A percentile compares a stretch with the other conserved stretches of the same genome.
These are phyloP conservation scores for Oxyura jamaicensis DNA, from an alignment of 2,113 vertebrate species.

Conservation along the genomic window DNA sequence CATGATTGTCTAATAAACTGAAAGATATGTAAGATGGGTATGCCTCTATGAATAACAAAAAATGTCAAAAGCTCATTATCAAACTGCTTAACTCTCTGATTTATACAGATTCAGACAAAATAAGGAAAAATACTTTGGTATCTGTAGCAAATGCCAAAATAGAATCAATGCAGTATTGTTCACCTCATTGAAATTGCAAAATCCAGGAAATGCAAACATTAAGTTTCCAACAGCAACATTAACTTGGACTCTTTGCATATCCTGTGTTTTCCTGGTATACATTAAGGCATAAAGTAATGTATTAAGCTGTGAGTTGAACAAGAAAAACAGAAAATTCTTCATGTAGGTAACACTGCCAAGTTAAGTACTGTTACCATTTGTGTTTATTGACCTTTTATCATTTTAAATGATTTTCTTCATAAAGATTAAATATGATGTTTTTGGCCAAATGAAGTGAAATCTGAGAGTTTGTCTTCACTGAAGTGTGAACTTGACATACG, in stretches of 20 bases:
- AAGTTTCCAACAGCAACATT: constrained; percentile 68
- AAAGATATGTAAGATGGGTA: not conserved
- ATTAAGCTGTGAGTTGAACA: constrained; percentile 48
- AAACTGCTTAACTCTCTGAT: constrained; percentile 3
- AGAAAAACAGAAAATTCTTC: constrained; percentile 53
- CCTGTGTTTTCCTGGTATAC: constrained; percentile 59
- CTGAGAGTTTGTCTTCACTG: constrained; percentile 26
- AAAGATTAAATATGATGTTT: not conserved
- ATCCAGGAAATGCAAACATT: constrained; percentile 65
- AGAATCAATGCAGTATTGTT: constrained; percentile 66
- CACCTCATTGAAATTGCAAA: constrained; percentile 45
- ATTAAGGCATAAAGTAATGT: constrained; percentile 30
- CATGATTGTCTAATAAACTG: not conserved
- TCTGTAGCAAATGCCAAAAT: constrained; percentile 54
- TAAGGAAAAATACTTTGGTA: not conserved
- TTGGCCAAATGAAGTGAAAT: not conserved
- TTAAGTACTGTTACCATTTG: constrained; percentile 1
- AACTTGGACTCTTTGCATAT: constrained; percentile 52
- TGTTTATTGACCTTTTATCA: constrained; percentile 23
- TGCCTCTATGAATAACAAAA: not conserved
- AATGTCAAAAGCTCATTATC: not conserved
- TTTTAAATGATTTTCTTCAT: constrained; percentile 14
- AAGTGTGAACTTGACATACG: not conserved
- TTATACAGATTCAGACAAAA: constrained; percentile 9
- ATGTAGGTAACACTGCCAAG: not conserved